Base-by-base conservation (phyloP, 1,140 invertebrate species). In the Panagrolaimus sp. region DNA sequence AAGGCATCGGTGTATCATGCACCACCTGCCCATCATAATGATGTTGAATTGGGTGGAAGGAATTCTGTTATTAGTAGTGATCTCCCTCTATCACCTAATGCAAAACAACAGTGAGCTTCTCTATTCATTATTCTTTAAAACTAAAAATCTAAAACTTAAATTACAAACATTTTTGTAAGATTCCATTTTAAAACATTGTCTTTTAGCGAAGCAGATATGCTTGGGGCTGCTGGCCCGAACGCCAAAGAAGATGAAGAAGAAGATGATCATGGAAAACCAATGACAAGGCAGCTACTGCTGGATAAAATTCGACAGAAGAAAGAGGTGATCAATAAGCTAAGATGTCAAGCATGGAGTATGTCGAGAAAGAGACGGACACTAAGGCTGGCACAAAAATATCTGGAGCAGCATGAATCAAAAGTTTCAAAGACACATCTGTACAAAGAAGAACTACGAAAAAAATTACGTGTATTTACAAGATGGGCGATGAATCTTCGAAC, bases 301-400 rank as follows among this genome's bases (percentile, higher is more conserved):
- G 91, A 94, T 81, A 92, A 92, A 75, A 89, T 97, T 57, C 89
- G 90, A 72, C 84, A 94, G 23, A 92, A 96, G 83, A 96, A 96
- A 83, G 92, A 96, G 84, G 91, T 96, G 0, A 86, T 96, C 47
- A 89, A 89, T 65, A 91, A 89, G 31, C 89, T 94, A 2, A 91
- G 91, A 78, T 88, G 90, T 71, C 92, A 96, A 79, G 91, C 92
- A 3, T 92, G 92, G 89, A 87, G 88, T 42, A 91, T 96, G 86
- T 84, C 89, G 66, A 88, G 90, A 73, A 95, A 95, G 83, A 84
- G 94, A 8, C 89, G 89, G 81, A 85, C 93, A 11, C 89, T 93
- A 7, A 86, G 77, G 81, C 83, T 48, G 63, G 73, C 70, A 1
- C 70, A 71, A 46, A 77, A 78, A 61, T 77, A 78, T 42, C 63